phyloP scores from a whole-genome alignment of 2,888 invertebrate species.

The Aphodius granarius region DNA sequence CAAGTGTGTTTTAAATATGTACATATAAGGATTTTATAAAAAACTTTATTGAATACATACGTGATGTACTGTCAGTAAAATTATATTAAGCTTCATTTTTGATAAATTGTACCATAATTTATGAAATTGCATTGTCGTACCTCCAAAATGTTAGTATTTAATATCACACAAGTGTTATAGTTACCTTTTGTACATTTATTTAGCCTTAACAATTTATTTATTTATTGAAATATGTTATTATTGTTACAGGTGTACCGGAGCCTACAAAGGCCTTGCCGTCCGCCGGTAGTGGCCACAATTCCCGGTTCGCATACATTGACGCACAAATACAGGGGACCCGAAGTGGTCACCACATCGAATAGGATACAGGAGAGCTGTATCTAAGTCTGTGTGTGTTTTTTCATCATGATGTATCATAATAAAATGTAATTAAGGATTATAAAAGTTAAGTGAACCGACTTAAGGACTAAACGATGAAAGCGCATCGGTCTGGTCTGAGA shows the following conservation, averaged over 20 bases:
- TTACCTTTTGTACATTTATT: no score
- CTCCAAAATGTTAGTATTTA: no score
- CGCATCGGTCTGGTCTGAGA: not conserved
- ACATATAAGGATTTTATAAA: no score
- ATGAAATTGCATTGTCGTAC: no score
- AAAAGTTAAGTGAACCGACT: constrained; percentile 1
- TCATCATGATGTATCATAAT: constrained; percentile 55
- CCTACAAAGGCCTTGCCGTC: constrained; percentile 57
- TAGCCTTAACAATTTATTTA: not conserved
- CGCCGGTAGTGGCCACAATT: constrained; percentile 38
- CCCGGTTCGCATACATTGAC: constrained; percentile 75
- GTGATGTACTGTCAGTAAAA: no score
- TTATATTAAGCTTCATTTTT: no score
- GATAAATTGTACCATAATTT: no score
- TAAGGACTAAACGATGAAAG: not conserved
- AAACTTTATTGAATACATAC: no score
- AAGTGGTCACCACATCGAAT: constrained; percentile 85
- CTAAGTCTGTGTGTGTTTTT: constrained; percentile 58
- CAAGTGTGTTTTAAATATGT: no score
- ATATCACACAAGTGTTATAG: no score
- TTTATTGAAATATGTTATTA: not conserved
- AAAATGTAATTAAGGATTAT: constrained; percentile 40
- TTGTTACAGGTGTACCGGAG: constrained; percentile 77
- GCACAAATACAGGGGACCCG: constrained; percentile 79
- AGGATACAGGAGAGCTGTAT: constrained; percentile 90